Base-by-base conservation (phyloP, 2,797 vertebrate genomes). In the Pangasius mekongensis region DNA sequence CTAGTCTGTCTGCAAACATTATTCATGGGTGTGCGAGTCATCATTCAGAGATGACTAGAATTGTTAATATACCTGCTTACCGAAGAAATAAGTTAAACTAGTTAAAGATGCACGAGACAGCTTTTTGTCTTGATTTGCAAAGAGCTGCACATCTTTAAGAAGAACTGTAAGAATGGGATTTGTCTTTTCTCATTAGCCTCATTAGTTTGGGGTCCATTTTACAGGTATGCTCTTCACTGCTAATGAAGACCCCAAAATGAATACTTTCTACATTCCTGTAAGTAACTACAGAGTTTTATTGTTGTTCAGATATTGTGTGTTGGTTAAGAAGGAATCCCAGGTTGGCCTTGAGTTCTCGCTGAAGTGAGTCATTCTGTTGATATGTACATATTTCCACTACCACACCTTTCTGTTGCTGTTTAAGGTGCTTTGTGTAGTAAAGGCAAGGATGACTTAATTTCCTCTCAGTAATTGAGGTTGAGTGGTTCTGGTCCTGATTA, bases 181-280 rank as follows among this genome's bases (percentile, higher is more conserved):
- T 30, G 14, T 80, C n/a, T 33, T 78, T 54, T 80, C 52, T 36
- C 47, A 77, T 54, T 77, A 47, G 22, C 11, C 73, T 74, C n/a
- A 5, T 49, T 54, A 30, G 3, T 54, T 54, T 52, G 13, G 13
- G 27, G 33, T 80, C 5, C 52, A 2, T 27, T 88, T 66, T 74
- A 64, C 92, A 99, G 99, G 99, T 93, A 98, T 99, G 98, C 95
- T 99, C 11, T 97, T 99, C 91, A 99, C 98, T n/a, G 99, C 98
- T 92, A 99, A 97, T 27, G 99, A 99, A 95, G 96, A 97, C 66
- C 97, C 98, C 83, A 99, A 99, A 96, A 99, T 99, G 98, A 98
- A 96, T 93, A 98, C 98, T 27, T 99, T 98, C 93, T 99, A 99
- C 91, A 96, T 99, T 88, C 99, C 99, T 54, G 99, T 99, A 95